Percentiles rank a stretch among this genome's conserved stretches.
phyloP scores from a whole-genome alignment of 2,888 invertebrate species.

The Hirtodrosophila confusa region DNA sequence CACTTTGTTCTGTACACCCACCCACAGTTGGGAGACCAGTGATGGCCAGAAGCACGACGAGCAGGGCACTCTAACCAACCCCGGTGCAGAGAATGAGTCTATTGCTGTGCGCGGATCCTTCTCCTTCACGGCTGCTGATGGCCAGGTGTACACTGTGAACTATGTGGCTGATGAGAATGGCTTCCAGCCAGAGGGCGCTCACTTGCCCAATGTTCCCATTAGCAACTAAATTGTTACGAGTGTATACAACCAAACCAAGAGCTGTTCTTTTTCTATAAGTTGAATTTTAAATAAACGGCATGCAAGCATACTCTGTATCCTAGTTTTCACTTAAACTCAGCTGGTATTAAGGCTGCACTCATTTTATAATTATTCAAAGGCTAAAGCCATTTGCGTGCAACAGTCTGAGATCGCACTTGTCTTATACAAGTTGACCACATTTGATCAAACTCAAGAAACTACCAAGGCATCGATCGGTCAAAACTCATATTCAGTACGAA shows the following conservation, averaged over 20 bases:
- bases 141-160: slow-evolving; percentile 86
- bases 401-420: no score
- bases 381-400: no score
- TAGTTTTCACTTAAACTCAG: no score
- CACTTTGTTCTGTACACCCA: no score
- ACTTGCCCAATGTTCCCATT: slow-evolving; percentile 68
- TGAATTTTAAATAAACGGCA: slow-evolving; percentile 64
- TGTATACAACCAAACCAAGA: slow-evolving; percentile 49
- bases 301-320: slow-evolving; percentile 42
- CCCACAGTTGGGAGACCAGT: slow-evolving; percentile 82
- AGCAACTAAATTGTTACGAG: slow-evolving; percentile 45
- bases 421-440: no score
- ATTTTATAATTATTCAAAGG: no score
- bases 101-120: slow-evolving; percentile 85
- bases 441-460: no score
- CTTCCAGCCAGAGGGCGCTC: slow-evolving; percentile 85
- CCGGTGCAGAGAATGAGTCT: slow-evolving; percentile 85
- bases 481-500: no score
- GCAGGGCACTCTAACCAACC: slow-evolving; percentile 85
- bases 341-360: no score
- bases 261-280: slow-evolving; percentile 67
- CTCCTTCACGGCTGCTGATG: slow-evolving; percentile 86
- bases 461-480: no score
- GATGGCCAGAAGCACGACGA: slow-evolving; percentile 86
- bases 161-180: slow-evolving; percentile 83